Percentiles rank a stretch among this genome's conserved stretches.
Evolutionary conservation across 2,113 vertebrate species (phyloP).

Genomic region (Xiphorhynchus elegans): DNA sequence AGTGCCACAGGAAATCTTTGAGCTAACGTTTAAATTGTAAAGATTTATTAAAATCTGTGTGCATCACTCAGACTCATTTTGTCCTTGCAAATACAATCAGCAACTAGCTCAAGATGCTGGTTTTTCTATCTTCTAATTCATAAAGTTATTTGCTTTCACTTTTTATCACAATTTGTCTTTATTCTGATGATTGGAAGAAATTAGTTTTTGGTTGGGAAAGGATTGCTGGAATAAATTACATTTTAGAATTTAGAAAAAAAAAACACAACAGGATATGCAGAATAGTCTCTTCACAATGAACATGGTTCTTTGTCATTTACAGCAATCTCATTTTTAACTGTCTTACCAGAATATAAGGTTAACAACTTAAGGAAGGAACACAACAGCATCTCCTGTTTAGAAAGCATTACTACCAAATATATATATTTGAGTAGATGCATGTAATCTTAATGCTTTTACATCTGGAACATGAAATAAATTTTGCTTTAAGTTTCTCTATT

Average conservation of each 20-base stretch:
- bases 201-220: neutral
- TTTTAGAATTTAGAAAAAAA: neutral
- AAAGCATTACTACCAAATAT: neutral
- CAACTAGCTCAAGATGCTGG: neutral
- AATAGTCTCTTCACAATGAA: neutral
- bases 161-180: neutral
- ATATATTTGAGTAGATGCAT: neutral
- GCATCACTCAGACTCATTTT: neutral
- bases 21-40: neutral
- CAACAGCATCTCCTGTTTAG: neutral
- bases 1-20: neutral
- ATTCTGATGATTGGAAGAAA: neutral
- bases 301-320: neutral
- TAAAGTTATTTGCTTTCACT: neutral
- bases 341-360: neutral
- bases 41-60: neutral
- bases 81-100: neutral
- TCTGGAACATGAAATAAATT: neutral
- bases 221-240: neutral
- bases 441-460: neutral
- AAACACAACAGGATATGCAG: neutral
- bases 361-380: neutral
- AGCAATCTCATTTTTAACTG: neutral
- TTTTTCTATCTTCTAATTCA: neutral
- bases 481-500: neutral